Evolutionary conservation across 2,888 invertebrate species (phyloP), one percentile per base, ranked within the genome.

Genomic region (Pseudococcus viburni): DNA sequence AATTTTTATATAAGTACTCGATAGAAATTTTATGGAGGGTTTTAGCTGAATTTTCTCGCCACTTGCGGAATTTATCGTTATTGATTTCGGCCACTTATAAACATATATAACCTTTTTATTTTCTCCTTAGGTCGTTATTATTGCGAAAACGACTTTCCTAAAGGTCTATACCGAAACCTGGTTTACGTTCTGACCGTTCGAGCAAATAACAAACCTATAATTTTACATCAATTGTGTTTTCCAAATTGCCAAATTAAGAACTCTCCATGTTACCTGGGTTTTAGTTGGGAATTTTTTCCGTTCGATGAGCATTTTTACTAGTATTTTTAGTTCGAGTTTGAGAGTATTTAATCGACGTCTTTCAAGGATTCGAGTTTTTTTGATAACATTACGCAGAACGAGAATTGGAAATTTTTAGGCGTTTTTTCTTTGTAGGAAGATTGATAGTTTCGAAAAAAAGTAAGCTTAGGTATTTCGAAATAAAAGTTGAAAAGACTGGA

Each of bases 221-320:
- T 64, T 64, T 64, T 22, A 64, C 64, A 64, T 64, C 64, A 64
- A 64, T 64, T 64, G 64, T 22, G 22, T 64, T 22, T 64, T 64
- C 64, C 64, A 64, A 64, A 64, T 64, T 64, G 64, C 64, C 64
- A 64, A 64, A 64, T 64, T 64, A 64, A 64, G 64, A 64, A 64
- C 22, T 64, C 5, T 42, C 42, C 9, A 42, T 42, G 5, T 59
- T 59, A 59, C n/a, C 15, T 59, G 2, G 3, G n/a, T 8, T 9
- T 42, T 6, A 3, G 59, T 19, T 59, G 5, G 7, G n/a, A n/a
- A 22, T 64, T 64, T 64, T 64, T 64, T 22, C 19, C 22, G 22
- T 22, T 22, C 22, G 64, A 22, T 64, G 22, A 19, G 64, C 64
- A 64, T 64, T 64, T 64, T 64, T 64, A 64, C 11, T 64, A 1